phyloP scores from a whole-genome alignment of 2,888 invertebrate species.

The Melipona bicolor region DNA sequence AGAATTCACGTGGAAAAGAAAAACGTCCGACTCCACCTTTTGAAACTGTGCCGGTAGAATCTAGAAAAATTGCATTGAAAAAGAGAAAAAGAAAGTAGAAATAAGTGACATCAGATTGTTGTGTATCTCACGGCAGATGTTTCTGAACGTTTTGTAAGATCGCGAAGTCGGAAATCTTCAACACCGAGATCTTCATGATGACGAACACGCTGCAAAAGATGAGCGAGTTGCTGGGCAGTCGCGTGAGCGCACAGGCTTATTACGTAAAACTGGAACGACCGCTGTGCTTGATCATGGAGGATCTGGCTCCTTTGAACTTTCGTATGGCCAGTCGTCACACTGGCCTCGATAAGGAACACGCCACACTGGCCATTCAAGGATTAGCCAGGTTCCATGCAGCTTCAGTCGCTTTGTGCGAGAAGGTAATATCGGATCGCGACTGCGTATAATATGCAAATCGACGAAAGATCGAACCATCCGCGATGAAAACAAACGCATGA shows the following conservation, averaged over 20 bases:
- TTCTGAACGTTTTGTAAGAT: constrained; percentile 68
- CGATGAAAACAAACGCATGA: not conserved
- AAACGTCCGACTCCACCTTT: no score
- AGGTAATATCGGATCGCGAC: constrained; percentile 80
- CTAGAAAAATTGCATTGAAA: not conserved
- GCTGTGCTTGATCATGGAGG: constrained; percentile 85
- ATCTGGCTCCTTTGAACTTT: constrained; percentile 86
- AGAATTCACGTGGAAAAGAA: no score
- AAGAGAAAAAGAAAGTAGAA: not conserved
- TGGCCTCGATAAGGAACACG: constrained; percentile 86
- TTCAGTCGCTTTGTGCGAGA: constrained; percentile 85
- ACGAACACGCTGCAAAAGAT: constrained; percentile 76
- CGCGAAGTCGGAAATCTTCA: constrained; percentile 69
- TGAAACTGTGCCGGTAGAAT: no score
- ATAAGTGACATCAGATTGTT: not conserved
- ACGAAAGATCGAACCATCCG: not conserved
- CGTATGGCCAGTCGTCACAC: constrained; percentile 85
- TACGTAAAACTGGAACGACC: constrained; percentile 79
- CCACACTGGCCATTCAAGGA: constrained; percentile 84
- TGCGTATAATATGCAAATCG: not conserved
- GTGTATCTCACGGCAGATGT: not conserved
- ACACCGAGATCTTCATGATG: constrained; percentile 79
- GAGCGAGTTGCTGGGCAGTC: constrained; percentile 71
- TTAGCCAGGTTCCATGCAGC: constrained; percentile 86
- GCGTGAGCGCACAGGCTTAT: constrained; percentile 77